Evolutionary conservation across 2,113 vertebrate species (phyloP), one percentile per base, ranked within the genome.

Genomic region (Labrus mixtus): DNA sequence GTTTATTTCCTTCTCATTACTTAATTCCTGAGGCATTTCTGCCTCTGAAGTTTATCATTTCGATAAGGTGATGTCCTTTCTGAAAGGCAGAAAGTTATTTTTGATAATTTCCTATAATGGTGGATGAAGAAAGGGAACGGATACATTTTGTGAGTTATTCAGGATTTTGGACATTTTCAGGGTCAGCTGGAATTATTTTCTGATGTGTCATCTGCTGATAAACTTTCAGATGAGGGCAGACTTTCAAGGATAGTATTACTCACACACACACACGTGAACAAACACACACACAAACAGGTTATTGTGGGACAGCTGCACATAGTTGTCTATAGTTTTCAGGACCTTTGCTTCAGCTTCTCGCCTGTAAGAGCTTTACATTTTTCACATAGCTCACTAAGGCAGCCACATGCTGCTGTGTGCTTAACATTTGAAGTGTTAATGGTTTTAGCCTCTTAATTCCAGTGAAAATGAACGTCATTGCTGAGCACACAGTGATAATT

Each of bases 221-320:
- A 73, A 76, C 74, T 53, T 41, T 33, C 41, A 74, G 68, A 73
- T 69, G 10, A 68, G n/a, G 48, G 22, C 68, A n/a, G 46, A 22
- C 46, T 55, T 71, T 39, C 54, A 73, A 72, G 69, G 46, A 68
- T 48, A 36, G 37, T 56, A 66, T 66, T 25, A 72, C 62, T 66
- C 46, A 66, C 36, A 46, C 29, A n/a, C 68, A 6, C 36, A 65
- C 22, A 22, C 43, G 61, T 70, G 19, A n/a, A 61, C 17, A 60
- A 6, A 15, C 2, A 3, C 43, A 45, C 43, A 45, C 12, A 83
- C 64, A 84, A 73, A 33, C 68, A 53, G 69, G 23, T 75, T 70
- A 73, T 76, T 81, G 73, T 84, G 53, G 8, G 33, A 55, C 56
- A 58, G 64, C 66, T 73, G 73, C 55, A 55, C 66, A 74, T 45